Evolutionary conservation across 1,140 invertebrate genomes (phyloP), one percentile per base, ranked within the genome.

Genomic region (Schlechtendalia chinensis): DNA sequence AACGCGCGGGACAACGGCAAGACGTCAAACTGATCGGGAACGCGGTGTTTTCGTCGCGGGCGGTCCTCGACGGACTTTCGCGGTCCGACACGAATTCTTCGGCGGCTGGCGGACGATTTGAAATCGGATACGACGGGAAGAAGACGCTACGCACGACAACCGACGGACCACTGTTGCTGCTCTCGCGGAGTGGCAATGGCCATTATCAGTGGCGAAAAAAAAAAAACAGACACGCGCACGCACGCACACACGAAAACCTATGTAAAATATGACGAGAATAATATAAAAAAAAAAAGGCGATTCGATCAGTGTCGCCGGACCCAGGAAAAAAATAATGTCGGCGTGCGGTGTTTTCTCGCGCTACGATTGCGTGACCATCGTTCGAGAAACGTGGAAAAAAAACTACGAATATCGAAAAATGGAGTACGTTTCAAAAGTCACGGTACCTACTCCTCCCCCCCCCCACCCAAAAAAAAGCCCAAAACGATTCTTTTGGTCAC

Each of bases 191-290:
- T 63, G 4, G 47, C 45, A 39, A 63, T 47, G 56, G 58, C 39
- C 19, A 50, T 79, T 79, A 79, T 79, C 75, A 79, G 75, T 63
- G 16, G 17, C 53, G 53, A 72, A 79, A 69, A 69, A 39, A 71
- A 47, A 71, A n/a, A 27, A 16, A 69, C n/a, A 69, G 11, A 29
- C 24, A 17, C 65, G 19, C 29, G 47, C 45, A 50, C 67, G 22
- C 67, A 32, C 63, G 22, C 32, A 45, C 74, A 69, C 8, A 14
- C 5, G 32, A 39, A 39, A 50, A 69, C n/a, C 39, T 5, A 27
- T 12, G 27, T 32, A 27, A 45, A 63, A 39, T 39, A 39, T 8
- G 32, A 77, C n/a, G n/a, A n/a, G n/a, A n/a, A n/a, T n/a, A n/a
- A n/a, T n/a, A n/a, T n/a, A n/a, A 61, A 74, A 56, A 74, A 75